Evolutionary conservation across 2,113 vertebrate genomes (phyloP), one percentile per base, ranked within the genome.

Genomic region (Ceratotherium simum): DNA sequence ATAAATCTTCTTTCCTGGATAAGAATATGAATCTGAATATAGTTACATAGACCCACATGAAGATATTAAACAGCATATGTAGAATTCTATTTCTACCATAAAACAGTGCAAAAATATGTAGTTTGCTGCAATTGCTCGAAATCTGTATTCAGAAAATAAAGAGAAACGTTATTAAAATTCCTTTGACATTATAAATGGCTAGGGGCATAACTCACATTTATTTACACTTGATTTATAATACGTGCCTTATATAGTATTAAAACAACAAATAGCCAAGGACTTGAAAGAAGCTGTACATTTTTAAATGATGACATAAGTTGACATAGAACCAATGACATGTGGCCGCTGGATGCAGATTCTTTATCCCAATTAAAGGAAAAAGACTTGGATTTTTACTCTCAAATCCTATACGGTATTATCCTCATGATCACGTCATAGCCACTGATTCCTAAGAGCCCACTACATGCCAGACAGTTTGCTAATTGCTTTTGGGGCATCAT

Each of bases 101-200:
- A 85, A 82, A 39, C 33, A 87, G 85, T 93, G 8, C 2, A 85
- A 70, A 91, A 90, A 67, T 72, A 92, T 31, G 73, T 90, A 39
- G 29, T 42, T 97, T 96, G n/a, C 0, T 95, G 13, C 64, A 62
- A 21, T 60, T 96, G 36, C 42, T 96, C 27, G 76, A 76, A 81
- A 98, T 95, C 18, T 62, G 5, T 72, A 70, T 58, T 3, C n/a
- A 90, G 83, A 70, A 97, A 98, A 89, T 14, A 2, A 98, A 89
- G 12, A 2, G 46, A 75, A 7, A 46, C 17, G 21, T 54, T 93
- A 78, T 78, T 93, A 95, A 98, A 94, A 84, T 80, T 84, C 56
- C 54, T 14, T 8, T 84, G 8, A 92, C 14, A n/a, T 96, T 91
- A 58, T 62, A 90, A 97, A 95, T 29, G 51, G 21, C 58, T 88